Base-by-base conservation (phyloP, 2,888 invertebrate species). In the Caenorhabditis wallacei region DNA sequence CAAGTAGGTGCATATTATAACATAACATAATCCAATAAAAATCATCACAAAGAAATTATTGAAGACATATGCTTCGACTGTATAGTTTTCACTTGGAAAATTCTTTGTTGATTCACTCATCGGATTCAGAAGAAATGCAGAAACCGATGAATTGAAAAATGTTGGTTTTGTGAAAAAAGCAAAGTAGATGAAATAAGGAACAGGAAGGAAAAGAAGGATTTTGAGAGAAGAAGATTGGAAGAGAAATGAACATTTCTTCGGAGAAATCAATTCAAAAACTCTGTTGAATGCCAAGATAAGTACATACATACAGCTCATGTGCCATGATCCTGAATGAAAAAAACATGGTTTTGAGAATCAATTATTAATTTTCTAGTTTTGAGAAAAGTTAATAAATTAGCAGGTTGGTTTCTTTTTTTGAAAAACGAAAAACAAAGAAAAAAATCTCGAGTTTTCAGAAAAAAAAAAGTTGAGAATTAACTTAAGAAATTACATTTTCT, bases 81-180 rank as follows among this genome's bases (percentile, higher is more conserved):
- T 79, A 51, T 82, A 82, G n/a, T 82, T 57, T 40, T 75, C 64
- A 59, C 66, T 71, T 1, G 76, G 71, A 43, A 66, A 72, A 26
- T 59, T 76, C 37, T 78, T 82, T 1, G 82, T 82, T 5, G 48
- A 63, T 46, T 82, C 82, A 26, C 54, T 72, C 70, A 78, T 78
- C 11, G 85, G 85, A 56, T 85, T 82, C 37, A 85, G 70, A 35
- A 82, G 69, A 53, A 85, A 85, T 22, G 82, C 80, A 18, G 80
- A 83, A 10, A 72, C 69, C 4, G 63, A 64, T 0, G 80, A 59
- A 53, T 83, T 76, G 46, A 82, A 85, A 30, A 85, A 80, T 5
- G 82, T 80, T n/a, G 85, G 85, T 64, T 80, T 80, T 22, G 82
- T 82, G 69, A 85, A 82, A 30, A 85, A 85, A 11, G 85, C 54